Base-by-base conservation (phyloP, 2,888 invertebrate genomes). In the Drosophila limbata region DNA sequence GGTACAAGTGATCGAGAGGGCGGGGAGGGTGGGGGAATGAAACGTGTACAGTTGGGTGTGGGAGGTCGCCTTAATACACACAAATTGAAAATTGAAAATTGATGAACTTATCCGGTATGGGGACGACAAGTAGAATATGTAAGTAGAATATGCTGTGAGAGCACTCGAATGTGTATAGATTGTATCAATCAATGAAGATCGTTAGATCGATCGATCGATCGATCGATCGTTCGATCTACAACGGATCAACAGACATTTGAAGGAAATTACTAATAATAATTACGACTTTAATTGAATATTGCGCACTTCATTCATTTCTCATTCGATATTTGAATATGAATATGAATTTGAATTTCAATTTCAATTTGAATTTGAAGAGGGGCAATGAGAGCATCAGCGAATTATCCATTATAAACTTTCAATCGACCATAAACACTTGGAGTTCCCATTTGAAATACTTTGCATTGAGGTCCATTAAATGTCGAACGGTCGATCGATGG, bases 41-140 rank as follows among this genome's bases (percentile, higher is more conserved):
- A 47, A 15, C n/a, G 40, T 19, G 44, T n/a, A 25, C 31, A 5
- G 50, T 37, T 35, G 51, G 50, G 19, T 51, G 47, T 62, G 59
- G 39, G 40, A 48, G 75, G 61, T 76, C 71, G 86, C 89, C 86
- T 89, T 86, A 86, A 86, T 88, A 85, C 84, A 90, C 81, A 81
- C 84, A 86, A 90, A 90, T 90, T 90, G 91, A 89, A 86, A 90
- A 90, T 90, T 90, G 91, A 89, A 88, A 88, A 91, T 89, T 91
- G 89, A 91, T 91, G 90, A 91, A 90, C 85, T 90, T 91, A 90
- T 91, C 91, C 91, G 91, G 91, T 90, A 45, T 52, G 52, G 13
- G 25, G 28, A 59, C 11, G 37, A 17, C 39, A 39, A 53, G 10
- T 39, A 39, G 3, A 21, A 44, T 6, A 21, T 25, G 15, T 33